Conservation (phyloP, 2,797 vertebrate species). For the Helostoma temminkii region DNA sequence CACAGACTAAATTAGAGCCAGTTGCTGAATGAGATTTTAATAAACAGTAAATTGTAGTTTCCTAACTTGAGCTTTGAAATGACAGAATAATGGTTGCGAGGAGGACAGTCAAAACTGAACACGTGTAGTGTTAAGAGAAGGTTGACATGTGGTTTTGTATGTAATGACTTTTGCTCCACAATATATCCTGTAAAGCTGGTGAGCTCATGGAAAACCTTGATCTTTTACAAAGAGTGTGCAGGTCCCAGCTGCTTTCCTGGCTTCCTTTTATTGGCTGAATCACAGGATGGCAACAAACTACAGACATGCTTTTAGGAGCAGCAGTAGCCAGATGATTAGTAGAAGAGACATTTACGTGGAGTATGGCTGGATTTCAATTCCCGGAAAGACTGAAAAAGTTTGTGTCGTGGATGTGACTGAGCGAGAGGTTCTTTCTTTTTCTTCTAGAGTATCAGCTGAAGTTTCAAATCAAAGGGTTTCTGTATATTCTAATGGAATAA, state of each 20-base stretch:
- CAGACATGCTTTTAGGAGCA: conserved; percentile 50
- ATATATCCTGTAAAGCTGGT: conserved; percentile 59
- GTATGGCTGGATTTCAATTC: conserved; percentile 35
- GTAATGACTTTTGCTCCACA: conserved; percentile 52
- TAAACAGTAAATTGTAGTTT: conserved; percentile 8
- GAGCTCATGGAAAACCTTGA: conserved; percentile 79
- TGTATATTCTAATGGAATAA: not conserved
- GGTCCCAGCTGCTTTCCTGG: conserved; percentile 63
- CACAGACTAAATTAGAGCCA: conserved; percentile 8
- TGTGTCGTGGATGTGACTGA: conserved; percentile 18
- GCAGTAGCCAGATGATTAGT: conserved; percentile 65
- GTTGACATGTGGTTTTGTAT: conserved; percentile 44
- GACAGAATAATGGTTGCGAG: conserved; percentile 20
- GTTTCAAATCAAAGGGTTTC: no score
- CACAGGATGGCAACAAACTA: conserved; percentile 63
- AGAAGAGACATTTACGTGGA: conserved; percentile 53
- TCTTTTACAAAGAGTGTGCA: conserved; percentile 63
- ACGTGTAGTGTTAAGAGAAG: conserved; percentile 29
- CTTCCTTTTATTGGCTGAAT: conserved; percentile 63
- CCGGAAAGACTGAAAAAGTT: conserved; percentile 40
- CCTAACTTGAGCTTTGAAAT: conserved; percentile 17
- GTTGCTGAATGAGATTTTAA: conserved; percentile 5
- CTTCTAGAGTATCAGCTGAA: not conserved
- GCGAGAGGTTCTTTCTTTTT: not conserved
- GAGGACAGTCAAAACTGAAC: conserved; percentile 26